Base-by-base conservation (phyloP, 1,140 invertebrate species). In the Thalassaphorura encarpata region DNA sequence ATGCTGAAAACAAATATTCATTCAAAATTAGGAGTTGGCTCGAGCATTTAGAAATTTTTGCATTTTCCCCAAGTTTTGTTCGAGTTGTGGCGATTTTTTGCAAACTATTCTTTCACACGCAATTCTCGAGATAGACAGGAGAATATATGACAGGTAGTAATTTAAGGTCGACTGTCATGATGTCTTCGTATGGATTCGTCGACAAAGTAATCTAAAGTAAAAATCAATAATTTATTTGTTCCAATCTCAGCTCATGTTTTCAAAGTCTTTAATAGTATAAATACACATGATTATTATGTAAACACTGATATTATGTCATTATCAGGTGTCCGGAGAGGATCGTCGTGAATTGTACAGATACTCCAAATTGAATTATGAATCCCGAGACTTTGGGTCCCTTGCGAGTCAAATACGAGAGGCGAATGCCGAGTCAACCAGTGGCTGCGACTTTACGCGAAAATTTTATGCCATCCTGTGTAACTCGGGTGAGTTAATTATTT, bases 351-450 rank as follows among this genome's bases (percentile, higher is more conserved):
- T 85, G 15, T 85, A 81, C 66, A 78, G 80, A 65, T 72, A 80
- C 61, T 70, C 71, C 55, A 72, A 80, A 67, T 70, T 76, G 62
- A 58, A 69, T 67, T 64, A 62, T 54, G 74, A 67, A 55, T 68
- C 46, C 70, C 75, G 64, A 1, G 82, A 81, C 0, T 87, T 87
- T 65, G 84, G 83, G 24, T 85, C 83, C 6, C 77, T 88, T 27
- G 80, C 83, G 2, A 85, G 86, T 68, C 84, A 87, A 68, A 74
- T 89, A 28, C 84, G 85, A 64, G 85, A 88, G 67, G 85, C 85
- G 41, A 85, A 86, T 63, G 78, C 83, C 68, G 85, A 89, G 63
- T 82, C 85, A 0, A 81, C 77, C 1, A 78, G 80, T 28, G 81
- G 80, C 0, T 83, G 82, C 51, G 84, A 87, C 68, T 89, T 87